These are phyloP conservation scores for Protomyctophum bolini DNA, from an alignment of 2,113 vertebrate genomes.

Conservation along the genomic window DNA sequence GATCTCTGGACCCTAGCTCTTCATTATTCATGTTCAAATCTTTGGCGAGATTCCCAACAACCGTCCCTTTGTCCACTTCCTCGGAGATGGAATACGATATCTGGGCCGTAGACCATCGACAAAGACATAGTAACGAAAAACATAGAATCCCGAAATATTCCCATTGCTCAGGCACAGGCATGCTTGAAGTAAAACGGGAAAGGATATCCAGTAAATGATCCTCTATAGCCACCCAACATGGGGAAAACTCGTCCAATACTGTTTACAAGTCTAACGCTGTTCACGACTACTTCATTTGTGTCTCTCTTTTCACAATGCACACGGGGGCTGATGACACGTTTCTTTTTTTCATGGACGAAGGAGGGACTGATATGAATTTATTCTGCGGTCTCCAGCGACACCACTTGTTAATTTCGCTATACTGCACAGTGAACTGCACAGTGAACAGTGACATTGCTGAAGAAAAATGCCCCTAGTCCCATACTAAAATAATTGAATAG, in stretches of 20 bases:
- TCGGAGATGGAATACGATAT: constrained; percentile 68
- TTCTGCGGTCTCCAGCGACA: constrained; percentile 70
- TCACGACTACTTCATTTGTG: neutral
- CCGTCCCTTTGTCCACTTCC: constrained; percentile 71
- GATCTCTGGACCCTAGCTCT: constrained; percentile 69
- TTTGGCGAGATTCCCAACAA: constrained; percentile 75
- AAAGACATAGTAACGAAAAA: constrained; percentile 33
- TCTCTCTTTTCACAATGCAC: too few species aligned
- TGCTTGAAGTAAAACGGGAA: too few species aligned
- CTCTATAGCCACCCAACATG: too few species aligned
- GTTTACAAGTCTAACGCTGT: neutral
- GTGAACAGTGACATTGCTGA: too few species aligned
- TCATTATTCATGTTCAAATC: constrained; percentile 68
- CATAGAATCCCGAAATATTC: neutral
- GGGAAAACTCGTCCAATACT: neutral
- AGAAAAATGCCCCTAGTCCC: too few species aligned
- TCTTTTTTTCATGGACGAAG: constrained; percentile 23
- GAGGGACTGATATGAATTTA: constrained; percentile 27
- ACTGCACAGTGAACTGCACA: neutral
- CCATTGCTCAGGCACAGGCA: neutral
- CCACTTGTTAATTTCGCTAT: constrained; percentile 39
- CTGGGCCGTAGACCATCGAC: constrained; percentile 49
- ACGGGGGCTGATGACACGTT: constrained; percentile 35
- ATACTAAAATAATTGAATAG: too few species aligned
- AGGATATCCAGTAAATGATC: constrained; percentile 11